Conservation (phyloP, 2,113 vertebrate genomes). For the Dasyurus viverrinus region DNA sequence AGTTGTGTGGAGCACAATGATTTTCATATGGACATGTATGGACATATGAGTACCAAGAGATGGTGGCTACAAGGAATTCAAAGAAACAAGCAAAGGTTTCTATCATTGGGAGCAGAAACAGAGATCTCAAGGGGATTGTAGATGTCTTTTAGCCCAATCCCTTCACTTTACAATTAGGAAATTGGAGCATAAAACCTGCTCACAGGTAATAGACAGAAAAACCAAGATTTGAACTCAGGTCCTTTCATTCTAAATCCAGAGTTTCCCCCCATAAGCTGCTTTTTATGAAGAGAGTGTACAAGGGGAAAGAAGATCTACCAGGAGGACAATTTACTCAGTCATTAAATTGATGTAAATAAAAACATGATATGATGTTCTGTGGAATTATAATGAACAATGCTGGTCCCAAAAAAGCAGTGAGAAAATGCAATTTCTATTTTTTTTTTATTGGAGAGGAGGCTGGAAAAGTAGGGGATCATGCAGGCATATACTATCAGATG, state of each 20-base stretch:
- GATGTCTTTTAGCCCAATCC: background rate
- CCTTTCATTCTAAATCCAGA: background rate
- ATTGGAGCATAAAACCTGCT: background rate
- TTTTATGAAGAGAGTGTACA: background rate
- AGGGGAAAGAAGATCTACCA: background rate
- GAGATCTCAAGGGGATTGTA: background rate
- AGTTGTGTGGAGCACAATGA: background rate
- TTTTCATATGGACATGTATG: background rate
- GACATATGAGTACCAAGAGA: background rate
- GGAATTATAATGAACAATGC: background rate
- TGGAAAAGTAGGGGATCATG: background rate
- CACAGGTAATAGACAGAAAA: background rate
- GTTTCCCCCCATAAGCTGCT: background rate
- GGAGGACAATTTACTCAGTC: background rate
- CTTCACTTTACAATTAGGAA: background rate
- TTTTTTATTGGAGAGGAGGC: too few relatives aligned
- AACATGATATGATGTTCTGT: background rate
- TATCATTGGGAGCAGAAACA: too few relatives aligned
- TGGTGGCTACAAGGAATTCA: background rate
- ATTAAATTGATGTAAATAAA: background rate
- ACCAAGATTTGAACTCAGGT: background rate
- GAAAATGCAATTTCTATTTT: background rate
- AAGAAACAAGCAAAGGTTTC: background rate
- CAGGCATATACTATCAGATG: background rate
- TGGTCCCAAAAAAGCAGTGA: background rate